Base-by-base conservation (phyloP, 2,888 invertebrate species). In the Agonum fuliginosum region DNA sequence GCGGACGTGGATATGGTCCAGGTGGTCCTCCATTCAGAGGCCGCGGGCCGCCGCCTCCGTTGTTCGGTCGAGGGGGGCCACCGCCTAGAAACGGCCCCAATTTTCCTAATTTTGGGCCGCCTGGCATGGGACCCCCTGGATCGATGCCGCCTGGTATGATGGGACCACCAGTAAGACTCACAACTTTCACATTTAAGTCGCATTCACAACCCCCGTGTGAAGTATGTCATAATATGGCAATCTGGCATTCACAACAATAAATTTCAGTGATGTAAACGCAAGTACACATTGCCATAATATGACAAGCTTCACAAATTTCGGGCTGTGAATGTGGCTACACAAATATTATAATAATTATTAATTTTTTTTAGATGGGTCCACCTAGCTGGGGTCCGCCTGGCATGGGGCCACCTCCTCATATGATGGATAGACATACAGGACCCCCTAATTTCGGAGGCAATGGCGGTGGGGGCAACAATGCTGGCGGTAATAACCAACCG, bases 1-100 rank as follows among this genome's bases (percentile, higher is more conserved):
- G 93, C 37, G 93, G 93, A 1, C 88, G 93, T 80, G 91, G 91
- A 14, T 93, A 91, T 84, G 93, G 92, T 19, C 89, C 89, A 10
- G 87, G 86, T 14, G 88, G 88, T 0, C 86, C 86, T 19, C 85
- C 84, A 76, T 85, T 86, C 82, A 80, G 86, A 77, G 84, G 87
- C 65, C 83, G 86, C 10, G 89, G 89, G 0, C 90, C 90, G 6
- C 90, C 90, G 0, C 90, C 90, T 0, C 84, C 84, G 22, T 84
- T 86, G 80, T 86, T 87, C 79, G 89, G 89, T 84, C 84, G 90
- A 41, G 89, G 89, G 0, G 86, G 89, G 0, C 89, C 89, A 12
- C 82, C 83, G 65, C 88, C 89, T 79, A 86, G 88, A 81, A 88
- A 87, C 82, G 83, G 85, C 5, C 86, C 86, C 88, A 89, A 0